Evolutionary conservation across 1,140 invertebrate species (phyloP).

Genomic region (Drosophila micromelanica): DNA sequence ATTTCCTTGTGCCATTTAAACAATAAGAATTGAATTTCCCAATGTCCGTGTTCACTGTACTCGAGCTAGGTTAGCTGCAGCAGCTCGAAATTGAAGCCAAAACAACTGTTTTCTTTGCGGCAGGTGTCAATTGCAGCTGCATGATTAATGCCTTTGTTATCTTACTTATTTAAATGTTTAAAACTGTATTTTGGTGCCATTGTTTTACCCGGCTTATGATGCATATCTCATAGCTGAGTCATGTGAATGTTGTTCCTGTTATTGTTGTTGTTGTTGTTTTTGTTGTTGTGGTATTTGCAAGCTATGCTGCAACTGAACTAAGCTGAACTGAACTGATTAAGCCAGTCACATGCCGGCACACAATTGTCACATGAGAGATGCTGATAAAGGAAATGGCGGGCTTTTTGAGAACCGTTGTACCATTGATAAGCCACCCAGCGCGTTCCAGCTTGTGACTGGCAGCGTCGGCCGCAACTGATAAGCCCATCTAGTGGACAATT

Average conservation of each 20-base stretch:
- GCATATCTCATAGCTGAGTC: conserved; percentile 28
- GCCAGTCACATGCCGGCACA: conserved; percentile 40
- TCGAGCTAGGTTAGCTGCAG: too few relatives aligned
- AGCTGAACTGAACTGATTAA: conserved; percentile 21
- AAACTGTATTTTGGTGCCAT: conserved; percentile 11
- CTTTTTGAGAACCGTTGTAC: neutral
- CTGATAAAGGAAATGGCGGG: conserved; percentile 4
- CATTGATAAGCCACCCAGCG: conserved; percentile 26
- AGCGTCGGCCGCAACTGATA: conserved; percentile 7
- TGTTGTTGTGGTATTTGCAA: conserved; percentile 3
- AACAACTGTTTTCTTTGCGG: conserved; percentile 5
- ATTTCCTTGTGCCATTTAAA: too few relatives aligned
- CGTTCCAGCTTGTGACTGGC: conserved; percentile 8
- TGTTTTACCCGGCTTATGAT: conserved; percentile 5
- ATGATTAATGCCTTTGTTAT: conserved; percentile 27
- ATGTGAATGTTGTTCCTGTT: conserved; percentile 18
- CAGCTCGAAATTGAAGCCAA: neutral
- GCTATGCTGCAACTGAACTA: conserved; percentile 1
- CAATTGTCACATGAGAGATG: conserved; percentile 33
- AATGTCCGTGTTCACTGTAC: too few relatives aligned
- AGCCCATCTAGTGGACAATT: conserved; percentile 2
- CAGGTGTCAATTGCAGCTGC: conserved; percentile 11
- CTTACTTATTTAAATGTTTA: neutral
- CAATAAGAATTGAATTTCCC: too few relatives aligned
- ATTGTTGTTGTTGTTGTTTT: neutral